These are phyloP conservation scores for Ptilonorhynchus violaceus DNA, from an alignment of 2,113 vertebrate species.

Conservation along the genomic window DNA sequence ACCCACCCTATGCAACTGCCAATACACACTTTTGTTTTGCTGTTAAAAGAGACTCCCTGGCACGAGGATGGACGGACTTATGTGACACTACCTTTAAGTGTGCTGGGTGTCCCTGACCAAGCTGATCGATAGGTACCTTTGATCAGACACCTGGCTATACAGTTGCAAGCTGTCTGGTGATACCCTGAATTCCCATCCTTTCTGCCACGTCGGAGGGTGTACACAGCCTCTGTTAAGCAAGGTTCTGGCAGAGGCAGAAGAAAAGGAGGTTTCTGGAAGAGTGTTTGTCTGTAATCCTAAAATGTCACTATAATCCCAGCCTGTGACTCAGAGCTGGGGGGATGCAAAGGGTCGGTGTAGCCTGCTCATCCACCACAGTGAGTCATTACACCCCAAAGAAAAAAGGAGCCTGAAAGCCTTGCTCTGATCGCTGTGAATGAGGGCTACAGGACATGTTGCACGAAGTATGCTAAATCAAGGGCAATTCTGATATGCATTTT, in stretches of 20 bases:
- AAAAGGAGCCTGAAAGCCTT: background rate
- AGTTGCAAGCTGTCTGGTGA: fast-evolving
- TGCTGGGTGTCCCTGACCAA: background rate
- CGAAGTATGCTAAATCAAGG: background rate
- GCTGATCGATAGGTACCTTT: background rate
- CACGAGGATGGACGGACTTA: background rate
- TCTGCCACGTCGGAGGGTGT: background rate
- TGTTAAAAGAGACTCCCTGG: background rate
- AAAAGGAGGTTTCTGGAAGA: background rate
- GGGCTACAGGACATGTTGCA: background rate
- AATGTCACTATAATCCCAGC: background rate
- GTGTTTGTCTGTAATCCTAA: background rate
- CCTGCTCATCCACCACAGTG: background rate
- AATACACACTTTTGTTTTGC: background rate
- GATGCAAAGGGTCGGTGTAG: background rate
- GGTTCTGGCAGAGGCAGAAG: background rate
- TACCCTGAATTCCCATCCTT: background rate
- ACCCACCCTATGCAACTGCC: background rate
- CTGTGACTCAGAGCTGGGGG: background rate
- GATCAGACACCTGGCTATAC: background rate
- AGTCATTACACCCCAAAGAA: background rate
- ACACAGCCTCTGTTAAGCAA: background rate
- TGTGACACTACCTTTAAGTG: background rate
- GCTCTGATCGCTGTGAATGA: background rate
- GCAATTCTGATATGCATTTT: background rate